Evolutionary conservation across 1,140 invertebrate genomes (phyloP), one percentile per base, ranked within the genome.

Genomic region (Cydia fagiglandana): DNA sequence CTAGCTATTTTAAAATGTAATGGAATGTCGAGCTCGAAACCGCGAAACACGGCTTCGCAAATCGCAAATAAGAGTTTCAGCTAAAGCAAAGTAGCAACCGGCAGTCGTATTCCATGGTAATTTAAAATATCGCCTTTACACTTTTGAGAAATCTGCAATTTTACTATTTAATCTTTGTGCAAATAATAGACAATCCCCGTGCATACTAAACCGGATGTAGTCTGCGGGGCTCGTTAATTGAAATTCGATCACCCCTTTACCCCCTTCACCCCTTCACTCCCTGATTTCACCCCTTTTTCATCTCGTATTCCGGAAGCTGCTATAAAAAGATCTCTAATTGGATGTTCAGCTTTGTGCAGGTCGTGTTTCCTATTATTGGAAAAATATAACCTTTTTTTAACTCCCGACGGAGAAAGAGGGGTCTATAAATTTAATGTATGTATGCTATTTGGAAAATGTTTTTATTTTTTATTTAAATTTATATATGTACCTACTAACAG

Each of bases 151-250:
- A 53, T 53, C n/a, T 53, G 5, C 12, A 47, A 47, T 47, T 47
- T 47, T 47, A 13, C 50, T 17, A 17, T 53, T 53, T 53, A 61
- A 24, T 61, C 56, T 61, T 5, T 24, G 50, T 17, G 50, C 50
- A 53, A 61, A 61, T 61, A 61, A 61, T 61, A 61, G 50, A 53
- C 15, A 53, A 53, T 24, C 24, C 30, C 1, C 50, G 50, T 38
- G 66, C 15, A 45, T 41, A 15, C 66, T 24, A 45, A 70, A 17
- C 66, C 34, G 64, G 64, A 70, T 70, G 10, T 13, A 38, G 66
- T 38, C 66, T 6, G 34, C 15, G 66, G 34, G 66, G 66, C 30
- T 70, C n/a, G 66, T 1, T 70, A 70, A 70, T 70, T 70, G 66
- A 41, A 70, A 70, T 38, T 70, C 66, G 66, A 70, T 70, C 66